Conservation (phyloP, 2,888 invertebrate species). For the Caprella mutica region DNA sequence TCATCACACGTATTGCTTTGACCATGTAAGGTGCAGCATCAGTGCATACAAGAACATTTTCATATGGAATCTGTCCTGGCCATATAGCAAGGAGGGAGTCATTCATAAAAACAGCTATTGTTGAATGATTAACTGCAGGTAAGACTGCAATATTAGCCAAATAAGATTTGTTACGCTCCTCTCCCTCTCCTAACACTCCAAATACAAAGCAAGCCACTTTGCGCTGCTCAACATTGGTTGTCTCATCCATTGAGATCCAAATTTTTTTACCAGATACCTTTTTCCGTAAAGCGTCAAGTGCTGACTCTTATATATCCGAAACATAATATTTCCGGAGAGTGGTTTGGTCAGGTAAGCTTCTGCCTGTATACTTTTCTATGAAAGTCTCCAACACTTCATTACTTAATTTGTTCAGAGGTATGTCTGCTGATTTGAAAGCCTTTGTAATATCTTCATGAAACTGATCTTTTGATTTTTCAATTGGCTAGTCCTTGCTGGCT, state of each 20-base stretch:
- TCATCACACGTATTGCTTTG: slow-evolving; percentile 1
- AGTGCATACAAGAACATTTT: slow-evolving; percentile 1
- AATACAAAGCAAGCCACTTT: not conserved
- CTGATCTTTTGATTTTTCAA: too few species aligned
- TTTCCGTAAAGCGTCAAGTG: not conserved
- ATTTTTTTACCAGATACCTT: not conserved
- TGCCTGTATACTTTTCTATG: slow-evolving; percentile 1
- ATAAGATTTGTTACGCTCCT: not conserved
- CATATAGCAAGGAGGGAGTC: not conserved
- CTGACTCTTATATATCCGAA: not conserved
- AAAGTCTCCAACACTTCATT: not conserved
- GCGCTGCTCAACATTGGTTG: not conserved
- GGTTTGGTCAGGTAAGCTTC: not conserved
- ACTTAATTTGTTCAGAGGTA: slow-evolving; percentile 1
- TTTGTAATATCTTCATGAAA: not conserved
- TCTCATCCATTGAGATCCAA: not conserved
- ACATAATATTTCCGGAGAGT: not conserved
- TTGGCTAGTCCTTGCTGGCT: not conserved
- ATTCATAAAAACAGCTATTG: not conserved
- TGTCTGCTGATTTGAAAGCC: slow-evolving; percentile 4
- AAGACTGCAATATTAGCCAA: not conserved
- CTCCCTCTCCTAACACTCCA: not conserved
- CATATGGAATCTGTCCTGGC: not conserved
- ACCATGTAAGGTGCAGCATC: not conserved
- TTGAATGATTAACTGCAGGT: not conserved